These are phyloP conservation scores for Dryobates pubescens DNA, from an alignment of 2,797 vertebrate species.

Conservation along the genomic window DNA sequence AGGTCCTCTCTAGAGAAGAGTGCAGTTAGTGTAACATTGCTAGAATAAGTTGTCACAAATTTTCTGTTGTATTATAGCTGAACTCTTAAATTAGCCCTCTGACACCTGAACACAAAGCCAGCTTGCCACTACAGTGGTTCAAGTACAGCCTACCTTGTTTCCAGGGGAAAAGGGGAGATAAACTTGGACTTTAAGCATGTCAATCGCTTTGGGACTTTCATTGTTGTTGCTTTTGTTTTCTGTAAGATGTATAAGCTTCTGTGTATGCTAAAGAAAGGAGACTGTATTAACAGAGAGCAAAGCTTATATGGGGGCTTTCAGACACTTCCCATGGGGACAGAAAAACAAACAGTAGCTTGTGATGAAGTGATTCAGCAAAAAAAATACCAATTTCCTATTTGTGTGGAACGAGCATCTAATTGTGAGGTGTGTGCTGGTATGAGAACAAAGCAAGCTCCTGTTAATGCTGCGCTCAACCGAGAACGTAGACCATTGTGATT, in stretches of 20 bases:
- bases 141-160: background rate
- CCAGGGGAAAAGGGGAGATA: background rate
- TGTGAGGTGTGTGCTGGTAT: background rate
- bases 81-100: constrained; percentile 1
- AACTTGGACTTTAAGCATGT: background rate
- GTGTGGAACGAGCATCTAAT: background rate
- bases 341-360: background rate
- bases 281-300: background rate
- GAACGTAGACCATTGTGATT: background rate
- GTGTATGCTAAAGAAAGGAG: background rate
- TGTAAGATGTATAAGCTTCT: background rate
- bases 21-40: background rate
- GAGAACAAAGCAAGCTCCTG: background rate
- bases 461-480: background rate
- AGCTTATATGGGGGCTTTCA: background rate
- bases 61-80: background rate
- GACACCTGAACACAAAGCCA: background rate
- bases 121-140: constrained; percentile 22
- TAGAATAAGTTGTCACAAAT: background rate
- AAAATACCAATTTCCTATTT: background rate
- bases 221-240: constrained; percentile 1
- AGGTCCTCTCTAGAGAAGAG: background rate
- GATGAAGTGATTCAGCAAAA: background rate
- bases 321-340: background rate
- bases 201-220: background rate